Evolutionary conservation across 2,888 invertebrate genomes (phyloP).

Genomic region (Pyrrhia umbra): DNA sequence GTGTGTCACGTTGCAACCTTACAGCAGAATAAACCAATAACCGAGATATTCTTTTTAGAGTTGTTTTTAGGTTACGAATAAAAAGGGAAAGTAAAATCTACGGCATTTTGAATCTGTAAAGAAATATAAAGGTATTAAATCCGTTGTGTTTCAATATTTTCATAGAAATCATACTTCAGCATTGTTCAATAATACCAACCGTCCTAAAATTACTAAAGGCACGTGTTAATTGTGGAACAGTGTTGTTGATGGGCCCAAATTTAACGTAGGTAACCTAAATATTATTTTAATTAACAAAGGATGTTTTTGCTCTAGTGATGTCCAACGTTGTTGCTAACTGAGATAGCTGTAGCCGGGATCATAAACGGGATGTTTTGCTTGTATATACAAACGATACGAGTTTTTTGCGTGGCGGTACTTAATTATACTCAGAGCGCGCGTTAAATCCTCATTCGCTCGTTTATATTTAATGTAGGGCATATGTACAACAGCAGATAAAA

Average conservation of each 20-base stretch:
- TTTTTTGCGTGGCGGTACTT: slow-evolving; percentile 28
- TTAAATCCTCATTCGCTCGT: slow-evolving; percentile 44
- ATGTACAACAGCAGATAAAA: slow-evolving; percentile 42
- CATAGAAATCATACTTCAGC: not conserved
- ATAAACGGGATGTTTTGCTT: slow-evolving; percentile 33
- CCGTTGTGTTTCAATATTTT: not conserved
- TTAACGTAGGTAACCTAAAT: not conserved
- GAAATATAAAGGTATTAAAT: slow-evolving; percentile 25
- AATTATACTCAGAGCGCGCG: slow-evolving; percentile 38
- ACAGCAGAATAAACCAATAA: slow-evolving; percentile 36
- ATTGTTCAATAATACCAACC: not conserved
- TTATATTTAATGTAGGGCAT: slow-evolving; percentile 36
- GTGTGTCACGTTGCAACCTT: slow-evolving; percentile 24
- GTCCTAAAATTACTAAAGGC: not conserved
- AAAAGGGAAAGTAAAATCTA: slow-evolving; percentile 12
- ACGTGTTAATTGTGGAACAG: not conserved
- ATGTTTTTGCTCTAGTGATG: slow-evolving; percentile 8
- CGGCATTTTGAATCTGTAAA: slow-evolving; percentile 16
- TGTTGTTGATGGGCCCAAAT: not conserved
- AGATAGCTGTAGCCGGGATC: slow-evolving; percentile 11
- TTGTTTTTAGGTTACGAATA: slow-evolving; percentile 9
- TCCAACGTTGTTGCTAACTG: slow-evolving; percentile 9
- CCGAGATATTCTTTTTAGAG: slow-evolving; percentile 12
- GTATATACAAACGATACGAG: slow-evolving; percentile 19
- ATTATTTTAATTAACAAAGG: not conserved